Evolutionary conservation across 2,888 invertebrate genomes (phyloP).

Genomic region (Limnephilus auricula): DNA sequence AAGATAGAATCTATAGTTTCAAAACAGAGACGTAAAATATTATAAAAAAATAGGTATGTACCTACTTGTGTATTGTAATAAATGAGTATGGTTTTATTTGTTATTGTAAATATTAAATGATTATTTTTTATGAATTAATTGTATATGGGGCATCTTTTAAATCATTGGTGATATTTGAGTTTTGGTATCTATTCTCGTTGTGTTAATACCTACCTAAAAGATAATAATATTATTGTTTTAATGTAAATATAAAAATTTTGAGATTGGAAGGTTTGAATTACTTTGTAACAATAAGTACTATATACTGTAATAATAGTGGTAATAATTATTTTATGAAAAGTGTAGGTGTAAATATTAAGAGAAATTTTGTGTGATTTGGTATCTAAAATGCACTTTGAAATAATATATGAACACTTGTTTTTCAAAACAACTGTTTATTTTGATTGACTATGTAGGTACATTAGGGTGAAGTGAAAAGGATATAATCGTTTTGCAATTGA

Average conservation of each 20-base stretch:
- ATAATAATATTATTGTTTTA: neutral
- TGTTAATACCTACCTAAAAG: neutral
- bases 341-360: too few species aligned
- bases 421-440: neutral
- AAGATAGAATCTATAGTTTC: neutral
- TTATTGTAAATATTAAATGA: neutral
- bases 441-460: neutral
- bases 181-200: neutral
- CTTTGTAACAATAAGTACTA: too few species aligned
- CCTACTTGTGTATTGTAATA: too few species aligned
- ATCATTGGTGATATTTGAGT: neutral
- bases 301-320: too few species aligned
- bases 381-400: neutral
- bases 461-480: neutral
- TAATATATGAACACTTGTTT: neutral
- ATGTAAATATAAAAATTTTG: neutral
- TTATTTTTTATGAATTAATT: neutral
- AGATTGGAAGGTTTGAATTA: neutral
- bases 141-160: neutral
- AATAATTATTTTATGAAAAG: too few species aligned
- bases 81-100: neutral
- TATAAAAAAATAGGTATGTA: neutral
- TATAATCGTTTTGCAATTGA: neutral
- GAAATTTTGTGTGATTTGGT: neutral
- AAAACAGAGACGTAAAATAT: neutral